Evolutionary conservation across 1,140 invertebrate species (phyloP).

Genomic region (Colletes latitarsis): DNA sequence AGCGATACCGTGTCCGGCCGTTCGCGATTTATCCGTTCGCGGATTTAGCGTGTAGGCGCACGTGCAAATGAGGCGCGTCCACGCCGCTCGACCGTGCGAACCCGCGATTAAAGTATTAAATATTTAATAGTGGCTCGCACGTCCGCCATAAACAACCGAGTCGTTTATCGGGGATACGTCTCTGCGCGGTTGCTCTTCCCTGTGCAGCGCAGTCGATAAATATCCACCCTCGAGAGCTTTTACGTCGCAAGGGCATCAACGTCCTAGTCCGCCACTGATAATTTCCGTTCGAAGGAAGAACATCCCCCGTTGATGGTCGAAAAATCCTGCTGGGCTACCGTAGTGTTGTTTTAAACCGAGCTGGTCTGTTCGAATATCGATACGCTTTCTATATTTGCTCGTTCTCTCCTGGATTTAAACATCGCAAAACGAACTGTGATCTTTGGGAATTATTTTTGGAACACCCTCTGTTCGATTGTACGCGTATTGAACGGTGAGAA

Average conservation of each 20-base stretch:
- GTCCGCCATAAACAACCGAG: slow-evolving; percentile 28
- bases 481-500: too few relatives aligned
- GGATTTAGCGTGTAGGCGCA: background rate
- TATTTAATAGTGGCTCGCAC: slow-evolving; percentile 52
- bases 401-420: too few relatives aligned
- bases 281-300: background rate
- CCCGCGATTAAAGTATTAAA: slow-evolving; percentile 64
- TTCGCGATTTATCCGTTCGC: slow-evolving; percentile 14
- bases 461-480: too few relatives aligned
- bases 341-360: too few relatives aligned
- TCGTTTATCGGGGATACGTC: slow-evolving; percentile 39
- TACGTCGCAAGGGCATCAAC: background rate
- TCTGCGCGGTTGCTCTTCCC: background rate
- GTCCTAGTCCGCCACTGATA: too few relatives aligned
- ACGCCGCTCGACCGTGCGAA: background rate
- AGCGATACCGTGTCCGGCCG: background rate
- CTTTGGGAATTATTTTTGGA: too few relatives aligned
- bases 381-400: too few relatives aligned
- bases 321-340: background rate
- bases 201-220: slow-evolving; percentile 33
- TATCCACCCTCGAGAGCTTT: slow-evolving; percentile 2
- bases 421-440: too few relatives aligned
- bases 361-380: background rate
- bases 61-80: background rate
- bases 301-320: background rate